A percentile compares a stretch with the other conserved stretches of the same genome.
phyloP scores from a whole-genome alignment of 2,113 vertebrate genomes.

The Ochotona princeps region DNA sequence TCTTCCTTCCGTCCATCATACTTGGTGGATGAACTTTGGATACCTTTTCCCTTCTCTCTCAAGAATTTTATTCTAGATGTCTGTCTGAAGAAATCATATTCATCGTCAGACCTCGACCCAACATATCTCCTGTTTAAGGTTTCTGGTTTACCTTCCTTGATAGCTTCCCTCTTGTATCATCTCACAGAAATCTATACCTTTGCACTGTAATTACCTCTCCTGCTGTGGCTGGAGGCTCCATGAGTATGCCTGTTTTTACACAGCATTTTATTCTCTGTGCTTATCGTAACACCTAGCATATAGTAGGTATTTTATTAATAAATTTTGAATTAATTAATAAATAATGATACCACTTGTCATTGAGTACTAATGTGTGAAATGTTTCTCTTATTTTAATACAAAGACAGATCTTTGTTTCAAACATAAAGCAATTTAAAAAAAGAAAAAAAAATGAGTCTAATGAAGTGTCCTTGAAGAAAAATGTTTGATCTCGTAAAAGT shows the following conservation, averaged over 20 bases:
- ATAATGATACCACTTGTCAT: neutral
- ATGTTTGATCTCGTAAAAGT: conserved; percentile 67
- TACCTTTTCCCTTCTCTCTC: neutral
- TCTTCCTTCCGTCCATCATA: neutral
- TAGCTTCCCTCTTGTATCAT: neutral
- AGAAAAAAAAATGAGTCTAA: conserved; percentile 38
- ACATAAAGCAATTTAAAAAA: conserved; percentile 32
- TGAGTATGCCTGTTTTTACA: neutral
- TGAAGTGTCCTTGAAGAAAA: conserved; percentile 67
- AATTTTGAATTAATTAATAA: conserved; percentile 12
- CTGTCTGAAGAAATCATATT: neutral
- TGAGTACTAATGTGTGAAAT: neutral
- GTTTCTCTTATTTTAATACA: neutral
- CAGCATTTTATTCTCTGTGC: neutral
- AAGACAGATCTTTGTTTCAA: conserved; percentile 25
- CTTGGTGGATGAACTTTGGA: neutral
- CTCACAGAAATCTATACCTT: neutral
- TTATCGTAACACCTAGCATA: neutral
- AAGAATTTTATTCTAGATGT: neutral
- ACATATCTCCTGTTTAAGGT: neutral
- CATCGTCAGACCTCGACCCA: neutral
- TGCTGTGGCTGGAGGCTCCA: neutral
- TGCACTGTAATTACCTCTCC: neutral
- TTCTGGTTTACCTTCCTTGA: neutral
- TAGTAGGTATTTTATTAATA: neutral